phyloP scores from a whole-genome alignment of 2,113 vertebrate species.

The Myanophis thanlyinensis region DNA sequence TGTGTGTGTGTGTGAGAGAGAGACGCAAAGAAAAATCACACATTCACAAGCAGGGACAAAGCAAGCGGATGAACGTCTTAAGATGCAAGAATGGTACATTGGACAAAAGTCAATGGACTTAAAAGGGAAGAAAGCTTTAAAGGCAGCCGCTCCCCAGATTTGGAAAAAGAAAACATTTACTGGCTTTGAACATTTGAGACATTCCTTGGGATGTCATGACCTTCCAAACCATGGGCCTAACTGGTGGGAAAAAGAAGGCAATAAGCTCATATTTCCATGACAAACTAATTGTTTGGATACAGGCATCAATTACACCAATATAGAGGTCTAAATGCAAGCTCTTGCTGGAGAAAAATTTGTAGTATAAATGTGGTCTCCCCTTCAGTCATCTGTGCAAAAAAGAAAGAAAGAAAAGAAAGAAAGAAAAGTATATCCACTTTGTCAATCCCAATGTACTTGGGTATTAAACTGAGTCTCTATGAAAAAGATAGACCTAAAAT shows the following conservation, averaged over 20 bases:
- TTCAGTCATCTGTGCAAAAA: conserved; percentile 40
- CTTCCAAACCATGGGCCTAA: conserved; percentile 52
- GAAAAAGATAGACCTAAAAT: not conserved
- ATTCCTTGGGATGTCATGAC: conserved; percentile 23
- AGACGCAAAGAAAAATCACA: not conserved
- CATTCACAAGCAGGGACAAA: not conserved
- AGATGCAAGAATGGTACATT: not conserved
- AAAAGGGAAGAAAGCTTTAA: conserved; percentile 34
- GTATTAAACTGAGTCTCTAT: not conserved
- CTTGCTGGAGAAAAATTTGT: conserved; percentile 12
- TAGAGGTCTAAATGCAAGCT: not conserved
- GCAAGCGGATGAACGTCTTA: not conserved
- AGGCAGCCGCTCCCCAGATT: not conserved
- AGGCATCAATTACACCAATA: not conserved
- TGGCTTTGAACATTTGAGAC: not conserved
- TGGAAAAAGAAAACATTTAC: conserved; percentile 32
- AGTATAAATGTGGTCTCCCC: conserved; percentile 40
- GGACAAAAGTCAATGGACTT: conserved; percentile 29
- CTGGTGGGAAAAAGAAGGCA: conserved; percentile 38
- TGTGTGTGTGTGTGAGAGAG: too few species aligned
- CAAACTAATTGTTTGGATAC: not conserved
- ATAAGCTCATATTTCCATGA: not conserved
- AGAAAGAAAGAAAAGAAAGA: too few species aligned
- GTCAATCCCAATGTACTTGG: not conserved
- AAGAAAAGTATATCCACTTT: conserved; percentile 47